A percentile compares a stretch with the other conserved stretches of the same genome.
phyloP scores from a whole-genome alignment of 2,797 vertebrate genomes.

The Pyrocephalus nanus region DNA sequence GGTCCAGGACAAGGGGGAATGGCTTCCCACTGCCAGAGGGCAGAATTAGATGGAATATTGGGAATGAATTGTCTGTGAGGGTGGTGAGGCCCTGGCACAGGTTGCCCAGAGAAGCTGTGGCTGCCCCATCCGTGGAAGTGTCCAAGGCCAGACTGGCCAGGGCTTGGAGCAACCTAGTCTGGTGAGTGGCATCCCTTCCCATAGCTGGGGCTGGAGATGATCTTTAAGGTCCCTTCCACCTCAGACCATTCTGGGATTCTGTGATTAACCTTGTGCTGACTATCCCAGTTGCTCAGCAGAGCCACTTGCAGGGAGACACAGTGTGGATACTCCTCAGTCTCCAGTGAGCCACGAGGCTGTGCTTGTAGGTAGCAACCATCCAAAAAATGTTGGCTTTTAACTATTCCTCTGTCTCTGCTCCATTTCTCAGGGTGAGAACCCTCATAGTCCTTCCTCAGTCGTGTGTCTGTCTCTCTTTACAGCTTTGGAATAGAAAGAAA shows the following conservation, averaged over 20 bases:
- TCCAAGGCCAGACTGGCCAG: no score
- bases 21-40: accelerated
- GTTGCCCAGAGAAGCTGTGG: not conserved
- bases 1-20: not conserved
- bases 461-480: not conserved
- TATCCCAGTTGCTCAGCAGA: not conserved
- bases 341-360: not conserved
- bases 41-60: not conserved
- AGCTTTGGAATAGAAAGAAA: not conserved
- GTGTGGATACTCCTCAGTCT: not conserved
- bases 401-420: not conserved
- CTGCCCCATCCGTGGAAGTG: no score
- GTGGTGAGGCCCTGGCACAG: not conserved
- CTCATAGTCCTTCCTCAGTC: not conserved
- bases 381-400: not conserved
- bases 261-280: not conserved
- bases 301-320: not conserved
- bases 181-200: no score
- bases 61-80: not conserved
- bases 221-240: not conserved
- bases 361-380: not conserved
- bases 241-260: not conserved
- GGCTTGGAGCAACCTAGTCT: no score
- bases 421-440: not conserved
- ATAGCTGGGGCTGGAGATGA: not conserved